Evolutionary conservation across 2,797 vertebrate genomes (phyloP), one percentile per base, ranked within the genome.

Genomic region (Sylvia borin): DNA sequence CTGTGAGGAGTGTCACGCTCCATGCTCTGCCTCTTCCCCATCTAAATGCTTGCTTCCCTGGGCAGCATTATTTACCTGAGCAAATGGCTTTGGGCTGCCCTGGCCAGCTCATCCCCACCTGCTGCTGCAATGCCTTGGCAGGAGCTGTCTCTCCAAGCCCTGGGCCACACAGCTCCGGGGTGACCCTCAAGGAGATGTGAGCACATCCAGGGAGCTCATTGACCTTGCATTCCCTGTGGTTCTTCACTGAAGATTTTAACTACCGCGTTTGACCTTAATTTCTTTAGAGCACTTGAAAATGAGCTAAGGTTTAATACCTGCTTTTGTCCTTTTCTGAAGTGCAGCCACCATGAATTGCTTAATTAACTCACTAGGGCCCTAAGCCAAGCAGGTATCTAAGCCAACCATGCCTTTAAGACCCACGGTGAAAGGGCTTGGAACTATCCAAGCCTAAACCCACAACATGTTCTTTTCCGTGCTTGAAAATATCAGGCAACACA

Each of bases 361-460:
- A 85, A 70, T 51, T 82, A 16, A 60, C 32, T 89, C 67, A 42
- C 85, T 64, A 94, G 60, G 74, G 84, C 74, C 60, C n/a, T 27
- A 57, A 84, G 67, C 54, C 77, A 87, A 78, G 54, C 66, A 54
- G 43, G 6, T 38, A 3, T 55, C 45, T 70, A 27, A 87, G 55
- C 45, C 75, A 89, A 67, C 40, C 1, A 0, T 9, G 25, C 31
- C 36, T 57, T 71, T 36, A 80, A 85, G 40, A 50, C 3, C 31
- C 9, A 38, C 26, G 7, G 10, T 79, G 71, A 73, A 85, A 45
- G 19, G 36, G 31, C 31, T 53, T 57, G 50, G 9, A 22, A 32
- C 34, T 75, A 24, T 16, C 34, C 47, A 51, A 51, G 38, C 66
- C n/a, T 55, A 32, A 84, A 88, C 21, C 19, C 20, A 60, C 60